phyloP scores from a whole-genome alignment of 2,113 vertebrate species.

The Urocolius indicus region DNA sequence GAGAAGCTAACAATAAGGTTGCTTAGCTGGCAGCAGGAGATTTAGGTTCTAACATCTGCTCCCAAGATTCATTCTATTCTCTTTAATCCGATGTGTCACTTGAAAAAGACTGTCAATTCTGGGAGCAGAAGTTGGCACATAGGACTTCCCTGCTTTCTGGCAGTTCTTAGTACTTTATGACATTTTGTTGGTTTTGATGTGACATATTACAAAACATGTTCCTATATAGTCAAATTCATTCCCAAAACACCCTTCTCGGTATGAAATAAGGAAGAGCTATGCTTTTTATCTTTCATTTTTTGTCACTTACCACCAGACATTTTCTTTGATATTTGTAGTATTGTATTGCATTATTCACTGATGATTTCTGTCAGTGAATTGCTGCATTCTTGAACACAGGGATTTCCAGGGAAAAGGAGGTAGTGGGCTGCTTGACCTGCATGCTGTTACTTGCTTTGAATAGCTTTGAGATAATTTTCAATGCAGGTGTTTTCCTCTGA shows the following conservation, averaged over 20 bases:
- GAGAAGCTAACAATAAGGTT: not conserved
- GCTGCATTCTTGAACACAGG: not conserved
- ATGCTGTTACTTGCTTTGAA: not conserved
- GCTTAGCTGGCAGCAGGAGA: slow-evolving; percentile 12
- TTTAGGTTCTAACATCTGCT: slow-evolving; percentile 38
- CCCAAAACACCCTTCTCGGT: not conserved
- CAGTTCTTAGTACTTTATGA: slow-evolving; percentile 14
- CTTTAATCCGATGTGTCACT: slow-evolving; percentile 14
- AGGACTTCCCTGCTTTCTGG: slow-evolving; percentile 31
- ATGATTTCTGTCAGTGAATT: not conserved
- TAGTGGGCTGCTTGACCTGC: not conserved
- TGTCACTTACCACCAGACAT: not conserved
- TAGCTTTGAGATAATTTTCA: not conserved
- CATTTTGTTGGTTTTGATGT: slow-evolving; percentile 32
- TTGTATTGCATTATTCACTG: not conserved
- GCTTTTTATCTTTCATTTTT: not conserved
- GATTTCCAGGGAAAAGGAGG: not conserved
- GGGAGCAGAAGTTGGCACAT: not conserved
- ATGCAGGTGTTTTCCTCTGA: not conserved
- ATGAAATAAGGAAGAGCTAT: not conserved
- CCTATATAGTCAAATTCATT: not conserved
- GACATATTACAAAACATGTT: slow-evolving; percentile 38
- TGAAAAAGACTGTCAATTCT: slow-evolving; percentile 39
- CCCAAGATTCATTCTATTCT: slow-evolving; percentile 9
- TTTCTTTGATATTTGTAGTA: slow-evolving; percentile 1